Evolutionary conservation across 2,888 invertebrate genomes (phyloP), one percentile per base, ranked within the genome.

Genomic region (Amphipyra berbera): DNA sequence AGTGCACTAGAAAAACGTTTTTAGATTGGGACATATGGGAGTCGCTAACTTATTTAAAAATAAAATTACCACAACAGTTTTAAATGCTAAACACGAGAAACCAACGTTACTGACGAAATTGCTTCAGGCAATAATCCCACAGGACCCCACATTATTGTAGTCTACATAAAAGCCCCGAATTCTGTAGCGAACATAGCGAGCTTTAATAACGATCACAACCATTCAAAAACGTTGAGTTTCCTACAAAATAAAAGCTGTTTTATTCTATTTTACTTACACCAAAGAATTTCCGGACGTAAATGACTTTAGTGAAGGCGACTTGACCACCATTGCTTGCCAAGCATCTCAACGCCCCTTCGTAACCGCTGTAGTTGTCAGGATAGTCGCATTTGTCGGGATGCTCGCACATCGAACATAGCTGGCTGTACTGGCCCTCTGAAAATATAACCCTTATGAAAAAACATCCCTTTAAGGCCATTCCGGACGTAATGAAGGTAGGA

Each of bases 231-330:
- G 30, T 33, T 8, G 27, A 41, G 12, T 0, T 1, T 6, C 27
- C 33, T 63, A 13, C 4, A 48, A 57, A 30, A 42, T 47, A 44
- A 56, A 61, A 30, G 33, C 3, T 30, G 30, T 30, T 30, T 30
- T 9, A 44, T 44, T 13, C n/a, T 45, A 42, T 60, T 13, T 54
- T 33, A 86, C 95, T 92, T 90, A 97, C 96, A 59, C 97, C 97
- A 84, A 98, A 97, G 95, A 97, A 97, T 86, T 97, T 96, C 82
- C 96, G 95, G 41, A 98, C 97, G 79, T 95, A 97, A 79, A 97
- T 97, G 65, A 97, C 97, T 88, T 98, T 98, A 12, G 97, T 97
- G 94, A 97, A 98, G 12, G 98, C 98, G 2, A 98, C 96, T 79
- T 98, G 96, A 0, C 98, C 98, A 2, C 96, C 96, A 73, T 97